Base-by-base conservation (phyloP, 2,888 invertebrate genomes). In the Xiphydria camelus region DNA sequence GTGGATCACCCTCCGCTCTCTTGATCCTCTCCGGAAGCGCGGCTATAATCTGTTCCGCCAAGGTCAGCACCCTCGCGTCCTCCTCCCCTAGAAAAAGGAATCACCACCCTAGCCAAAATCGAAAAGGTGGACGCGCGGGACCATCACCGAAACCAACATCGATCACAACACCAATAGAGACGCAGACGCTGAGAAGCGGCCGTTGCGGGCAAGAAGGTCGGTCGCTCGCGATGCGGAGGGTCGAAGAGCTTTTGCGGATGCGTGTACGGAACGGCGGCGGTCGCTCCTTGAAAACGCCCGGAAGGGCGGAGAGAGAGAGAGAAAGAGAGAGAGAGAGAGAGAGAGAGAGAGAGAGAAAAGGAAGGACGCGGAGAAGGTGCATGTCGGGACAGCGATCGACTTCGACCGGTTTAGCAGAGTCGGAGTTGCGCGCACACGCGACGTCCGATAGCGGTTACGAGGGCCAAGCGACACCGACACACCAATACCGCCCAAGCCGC, bases 11-110 rank as follows among this genome's bases (percentile, higher is more conserved):
- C 59, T 73, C 70, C 51, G 62, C 73, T 49, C 70, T 90, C 86
- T 98, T 98, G 73, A 97, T 98, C 66, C 95, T 83, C 61, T 96
- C 95, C 47, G 98, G 97, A 84, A 98, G 92, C 7, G 97, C 97
- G 41, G 96, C 97, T 69, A 98, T 98, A 64, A 98, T 97, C 80
- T 97, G 95, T 76, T 96, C 95, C 41, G 97, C 97, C 70, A 98
- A 79, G 43, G 94, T 94, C 67, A 94, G 82, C 55, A 94, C 94
- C 69, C 91, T 85, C 65, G 88, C 91, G 81, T 93, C 91, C 79
- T 92, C 91, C 77, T 92, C 92, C 87, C 92, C 91, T 90, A 83
- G 74, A 84, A 73, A 68, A 35, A 21, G 33, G 20, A 66, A 53
- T 59, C 52, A 62, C 57, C 58, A 65, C 61, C 61, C 64, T 64